A percentile compares a stretch with the other conserved stretches of the same genome.
Evolutionary conservation across 2,797 vertebrate species (phyloP).

Genomic region (Okamejei kenojei): DNA sequence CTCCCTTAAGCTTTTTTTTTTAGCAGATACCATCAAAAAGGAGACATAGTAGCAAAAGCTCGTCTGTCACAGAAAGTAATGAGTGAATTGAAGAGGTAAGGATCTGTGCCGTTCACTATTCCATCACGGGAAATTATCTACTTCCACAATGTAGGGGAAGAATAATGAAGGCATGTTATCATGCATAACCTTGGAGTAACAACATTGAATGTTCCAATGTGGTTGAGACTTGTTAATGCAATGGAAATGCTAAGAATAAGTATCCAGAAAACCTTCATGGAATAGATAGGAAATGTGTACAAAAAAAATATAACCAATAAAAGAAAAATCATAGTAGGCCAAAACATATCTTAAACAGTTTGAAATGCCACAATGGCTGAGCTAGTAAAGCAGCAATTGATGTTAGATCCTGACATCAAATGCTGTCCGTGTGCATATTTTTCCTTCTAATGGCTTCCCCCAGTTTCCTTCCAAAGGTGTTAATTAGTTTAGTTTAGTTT

Average conservation of each 20-base stretch:
- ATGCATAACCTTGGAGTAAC: background rate
- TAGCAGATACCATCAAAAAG: background rate
- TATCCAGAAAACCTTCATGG: too few species aligned
- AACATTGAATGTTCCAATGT: background rate
- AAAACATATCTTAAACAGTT: background rate
- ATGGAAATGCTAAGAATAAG: background rate
- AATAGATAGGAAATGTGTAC: background rate
- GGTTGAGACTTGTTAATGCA: background rate
- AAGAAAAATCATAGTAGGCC: background rate
- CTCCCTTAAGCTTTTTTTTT: constrained; percentile 1
- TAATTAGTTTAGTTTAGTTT: too few species aligned
- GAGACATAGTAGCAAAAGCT: background rate
- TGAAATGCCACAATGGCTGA: background rate
- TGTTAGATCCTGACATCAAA: too few species aligned
- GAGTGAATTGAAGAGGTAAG: constrained; percentile 22
- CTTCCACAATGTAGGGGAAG: background rate
- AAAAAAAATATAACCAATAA: background rate
- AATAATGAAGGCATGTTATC: background rate
- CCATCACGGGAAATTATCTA: background rate
- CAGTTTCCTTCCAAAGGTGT: too few species aligned
- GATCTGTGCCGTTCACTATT: constrained; percentile 16
- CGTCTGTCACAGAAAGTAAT: constrained; percentile 23
- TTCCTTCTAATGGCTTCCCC: too few species aligned
- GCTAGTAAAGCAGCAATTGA: too few species aligned
- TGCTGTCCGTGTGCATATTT: too few species aligned